Evolutionary conservation across 2,888 invertebrate species (phyloP), one percentile per base, ranked within the genome.

Genomic region (Brenthis ino): DNA sequence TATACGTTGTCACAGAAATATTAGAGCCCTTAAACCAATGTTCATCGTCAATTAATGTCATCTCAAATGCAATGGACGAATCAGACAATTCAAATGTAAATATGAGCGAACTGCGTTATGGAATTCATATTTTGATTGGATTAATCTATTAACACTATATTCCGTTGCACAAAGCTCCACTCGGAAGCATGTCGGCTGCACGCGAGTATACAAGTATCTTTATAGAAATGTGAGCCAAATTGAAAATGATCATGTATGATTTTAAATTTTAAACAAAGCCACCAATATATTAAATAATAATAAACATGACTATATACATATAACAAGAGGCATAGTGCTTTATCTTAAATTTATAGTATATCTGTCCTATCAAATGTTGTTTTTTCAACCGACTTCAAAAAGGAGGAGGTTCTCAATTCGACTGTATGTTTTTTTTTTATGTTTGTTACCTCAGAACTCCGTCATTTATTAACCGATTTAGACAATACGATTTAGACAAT

Each of bases 61-160:
- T 82, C 82, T 84, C 82, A 82, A 86, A 87, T 80, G 81, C 80
- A 79, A 81, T 80, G 82, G 83, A 82, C 85, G 85, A 84, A 86
- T 87, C 85, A 79, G 77, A 72, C 85, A 81, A 88, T 87, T 85
- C 86, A 87, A 89, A 88, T 89, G 87, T 89, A 89, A 90, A 90
- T 87, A 81, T 77, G 82, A 80, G 80, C 78, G 84, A 81, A 82
- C 82, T 81, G 81, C 85, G 85, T 84, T 84, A 85, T 80, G 86
- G 89, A 89, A 89, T 90, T 91, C 89, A 91, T 91, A 88, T 89
- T 89, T 89, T 90, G 90, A 92, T 91, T 89, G 91, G 88, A 91
- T 91, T 91, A 91, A 89, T 90, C 88, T 91, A 91, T 91, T 89
- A 91, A 87, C 87, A 84, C 87, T 84, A 86, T 86, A 87, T 87